These are phyloP conservation scores for Drosophila peninsularis DNA, from an alignment of 2,888 invertebrate genomes.

Conservation along the genomic window DNA sequence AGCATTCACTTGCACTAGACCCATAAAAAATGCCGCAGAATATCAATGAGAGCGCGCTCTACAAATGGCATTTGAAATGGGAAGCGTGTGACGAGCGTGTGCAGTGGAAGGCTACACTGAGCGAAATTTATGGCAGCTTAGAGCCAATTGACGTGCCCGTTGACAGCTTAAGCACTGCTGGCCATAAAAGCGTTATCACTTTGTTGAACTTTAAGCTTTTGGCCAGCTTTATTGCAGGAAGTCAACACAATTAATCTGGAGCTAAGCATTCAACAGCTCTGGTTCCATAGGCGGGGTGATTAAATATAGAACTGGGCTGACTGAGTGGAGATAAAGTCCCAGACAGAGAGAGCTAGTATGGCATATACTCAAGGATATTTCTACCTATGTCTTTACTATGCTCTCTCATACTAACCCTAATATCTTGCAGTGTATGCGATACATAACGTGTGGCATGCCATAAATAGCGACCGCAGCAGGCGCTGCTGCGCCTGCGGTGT, in stretches of 20 bases:
- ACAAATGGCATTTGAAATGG: slow-evolving; percentile 68
- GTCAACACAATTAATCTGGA: not conserved
- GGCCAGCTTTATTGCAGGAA: not conserved
- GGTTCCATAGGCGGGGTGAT: not conserved
- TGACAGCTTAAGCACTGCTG: not conserved
- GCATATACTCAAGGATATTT: no score
- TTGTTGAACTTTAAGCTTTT: not conserved
- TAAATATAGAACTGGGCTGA: no score
- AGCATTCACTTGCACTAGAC: slow-evolving; percentile 62
- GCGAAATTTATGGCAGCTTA: slow-evolving; percentile 18
- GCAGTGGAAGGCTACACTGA: slow-evolving; percentile 29
- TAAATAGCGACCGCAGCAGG: slow-evolving; percentile 49
- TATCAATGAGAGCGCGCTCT: slow-evolving; percentile 67
- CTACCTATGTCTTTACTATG: no score
- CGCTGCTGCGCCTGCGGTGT: slow-evolving; percentile 13
- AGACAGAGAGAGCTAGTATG: no score
- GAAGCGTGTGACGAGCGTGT: slow-evolving; percentile 40
- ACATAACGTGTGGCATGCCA: slow-evolving; percentile 49
- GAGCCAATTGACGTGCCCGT: not conserved
- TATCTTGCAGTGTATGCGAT: slow-evolving; percentile 43
- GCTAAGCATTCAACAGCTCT: not conserved
- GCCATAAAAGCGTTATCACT: not conserved
- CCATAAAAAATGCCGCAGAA: slow-evolving; percentile 59
- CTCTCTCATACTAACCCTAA: no score
- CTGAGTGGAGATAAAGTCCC: no score